Conservation (phyloP, 1,140 invertebrate species). For the Stegodyphus mimosarum region DNA sequence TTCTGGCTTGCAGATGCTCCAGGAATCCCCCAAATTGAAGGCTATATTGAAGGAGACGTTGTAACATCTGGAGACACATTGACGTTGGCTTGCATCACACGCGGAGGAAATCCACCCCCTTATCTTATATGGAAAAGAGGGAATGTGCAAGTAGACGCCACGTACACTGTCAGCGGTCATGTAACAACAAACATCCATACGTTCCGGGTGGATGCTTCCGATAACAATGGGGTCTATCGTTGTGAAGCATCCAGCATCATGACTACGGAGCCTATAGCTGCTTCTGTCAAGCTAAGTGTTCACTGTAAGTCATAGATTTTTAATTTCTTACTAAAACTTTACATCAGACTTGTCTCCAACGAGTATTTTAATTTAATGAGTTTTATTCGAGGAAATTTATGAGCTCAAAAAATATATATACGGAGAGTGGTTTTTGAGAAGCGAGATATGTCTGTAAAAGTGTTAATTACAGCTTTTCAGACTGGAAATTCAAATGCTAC, state of each 20-base stretch:
- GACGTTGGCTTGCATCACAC: slow-evolving; percentile 89
- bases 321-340: no score
- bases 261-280: slow-evolving; percentile 82
- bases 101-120: slow-evolving; percentile 87
- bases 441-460: no score
- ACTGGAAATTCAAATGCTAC: no score
- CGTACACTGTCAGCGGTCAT: slow-evolving; percentile 80
- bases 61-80: slow-evolving; percentile 86
- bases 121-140: slow-evolving; percentile 63
- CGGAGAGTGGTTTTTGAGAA: no score
- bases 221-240: slow-evolving; percentile 91
- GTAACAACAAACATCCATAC: slow-evolving; percentile 86
- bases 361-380: no score
- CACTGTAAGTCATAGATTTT: slow-evolving; percentile 66
- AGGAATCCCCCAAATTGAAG: slow-evolving; percentile 86
- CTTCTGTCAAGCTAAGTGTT: slow-evolving; percentile 87
- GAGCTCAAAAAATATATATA: no score
- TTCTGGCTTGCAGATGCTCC: slow-evolving; percentile 81
- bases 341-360: no score
- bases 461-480: no score
- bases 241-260: slow-evolving; percentile 93
- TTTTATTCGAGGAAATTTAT: no score
- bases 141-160: slow-evolving; percentile 87
- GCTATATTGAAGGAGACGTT: slow-evolving; percentile 82
- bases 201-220: slow-evolving; percentile 85